Base-by-base conservation (phyloP, 2,797 vertebrate genomes). In the Balearica regulorum region DNA sequence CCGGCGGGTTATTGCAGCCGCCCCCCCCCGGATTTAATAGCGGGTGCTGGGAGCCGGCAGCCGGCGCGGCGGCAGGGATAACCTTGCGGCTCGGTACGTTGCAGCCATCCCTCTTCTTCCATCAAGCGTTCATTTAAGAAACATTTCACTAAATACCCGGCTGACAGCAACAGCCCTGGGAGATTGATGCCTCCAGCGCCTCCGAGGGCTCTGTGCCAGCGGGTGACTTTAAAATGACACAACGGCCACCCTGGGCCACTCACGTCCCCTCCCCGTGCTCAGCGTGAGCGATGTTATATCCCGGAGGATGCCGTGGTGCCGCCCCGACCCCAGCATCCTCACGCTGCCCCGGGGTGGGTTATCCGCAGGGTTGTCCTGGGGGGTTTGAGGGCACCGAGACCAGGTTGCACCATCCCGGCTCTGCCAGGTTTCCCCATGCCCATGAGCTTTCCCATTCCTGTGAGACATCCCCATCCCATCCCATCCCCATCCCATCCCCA, bases 31-130 rank as follows among this genome's bases (percentile, higher is more conserved):
- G 35, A 4, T 28, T 29, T 22, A 17, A 19, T 10, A 20, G 41
- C 24, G 3, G 89, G 60, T 5, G 3, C 55, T 1, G 46, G 77
- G 54, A 57, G 89, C 64, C 37, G 80, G 82, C 86, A 66, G 69
- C 71, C 8, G 5, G 58, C 2, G 11, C 6, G 3, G 80, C 3
- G 2, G 9, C 53, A 15, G 20, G 64, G 93, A 44, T 89, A 58
- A 92, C 79, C 88, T 79, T 95, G 92, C 4, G 22, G 58, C 70
- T 65, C 7, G 1, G 88, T 33, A 35, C 39, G 37, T 9, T 3
- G 89, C 53, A 60, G 76, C 93, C 95, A 76, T 96, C 80, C 8
- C 90, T 97, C 96, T 97, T 78, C 93, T 90, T 75, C 95, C 94
- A 75, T 94, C 95, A 62, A 58, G 66, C 39, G 16, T 64, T 92